Conservation (phyloP, 2,797 vertebrate species). For the Vireo griseus region DNA sequence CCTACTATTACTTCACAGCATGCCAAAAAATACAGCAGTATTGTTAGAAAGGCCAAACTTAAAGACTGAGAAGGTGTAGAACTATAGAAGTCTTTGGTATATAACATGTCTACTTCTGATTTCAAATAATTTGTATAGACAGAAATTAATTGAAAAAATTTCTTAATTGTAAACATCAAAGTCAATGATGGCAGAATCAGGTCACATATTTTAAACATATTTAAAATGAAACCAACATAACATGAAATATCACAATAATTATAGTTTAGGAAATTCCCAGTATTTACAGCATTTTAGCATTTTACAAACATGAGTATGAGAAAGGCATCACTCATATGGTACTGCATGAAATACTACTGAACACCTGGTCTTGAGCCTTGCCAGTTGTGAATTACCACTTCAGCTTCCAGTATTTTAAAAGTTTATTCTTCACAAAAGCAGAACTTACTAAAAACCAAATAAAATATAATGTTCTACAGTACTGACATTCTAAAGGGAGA, state of each 20-base stretch:
- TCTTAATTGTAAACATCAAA: background rate
- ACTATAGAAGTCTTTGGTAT: background rate
- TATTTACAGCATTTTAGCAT: background rate
- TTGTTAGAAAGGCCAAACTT: background rate
- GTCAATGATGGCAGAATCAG: background rate
- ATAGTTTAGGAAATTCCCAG: background rate
- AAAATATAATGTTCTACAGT: background rate
- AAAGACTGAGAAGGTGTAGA: background rate
- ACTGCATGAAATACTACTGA: background rate
- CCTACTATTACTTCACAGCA: background rate
- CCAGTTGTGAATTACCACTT: background rate
- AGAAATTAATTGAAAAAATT: background rate
- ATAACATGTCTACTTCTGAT: background rate
- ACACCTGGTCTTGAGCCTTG: background rate
- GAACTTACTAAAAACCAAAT: background rate
- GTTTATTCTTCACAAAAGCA: background rate
- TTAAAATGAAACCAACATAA: background rate
- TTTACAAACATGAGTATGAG: background rate
- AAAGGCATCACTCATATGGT: background rate
- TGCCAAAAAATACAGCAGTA: background rate
- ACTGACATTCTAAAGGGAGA: background rate
- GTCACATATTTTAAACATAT: background rate
- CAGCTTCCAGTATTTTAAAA: background rate
- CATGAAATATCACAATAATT: background rate
- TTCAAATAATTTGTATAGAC: background rate